Evolutionary conservation across 2,888 invertebrate genomes (phyloP).

Genomic region (Rhimphoctona megacephalus): DNA sequence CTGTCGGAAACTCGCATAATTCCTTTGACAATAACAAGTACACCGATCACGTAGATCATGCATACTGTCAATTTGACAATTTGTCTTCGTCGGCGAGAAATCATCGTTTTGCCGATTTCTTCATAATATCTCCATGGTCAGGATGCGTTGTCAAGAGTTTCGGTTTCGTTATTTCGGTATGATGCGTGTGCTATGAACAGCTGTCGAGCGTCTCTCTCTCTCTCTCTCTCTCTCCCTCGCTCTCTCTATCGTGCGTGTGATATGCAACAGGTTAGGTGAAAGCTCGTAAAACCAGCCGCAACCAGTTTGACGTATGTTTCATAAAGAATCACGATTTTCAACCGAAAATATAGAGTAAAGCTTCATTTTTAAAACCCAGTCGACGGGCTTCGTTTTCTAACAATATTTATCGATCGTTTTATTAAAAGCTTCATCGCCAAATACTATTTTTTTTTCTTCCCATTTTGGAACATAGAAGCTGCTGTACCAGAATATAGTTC

Average conservation of each 20-base stretch:
- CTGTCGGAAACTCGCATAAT: constrained; percentile 67
- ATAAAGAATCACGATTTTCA: not conserved
- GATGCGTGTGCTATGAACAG: not conserved
- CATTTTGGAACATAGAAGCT: not conserved
- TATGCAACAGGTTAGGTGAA: constrained; percentile 56
- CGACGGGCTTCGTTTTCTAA: not conserved
- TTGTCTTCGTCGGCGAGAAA: constrained; percentile 70
- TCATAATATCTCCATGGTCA: constrained; percentile 40
- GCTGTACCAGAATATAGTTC: not conserved
- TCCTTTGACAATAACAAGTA: constrained; percentile 72
- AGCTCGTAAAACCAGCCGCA: constrained; percentile 18
- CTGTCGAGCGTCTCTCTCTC: constrained; percentile 35
- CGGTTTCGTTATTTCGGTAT: not conserved
- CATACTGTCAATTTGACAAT: constrained; percentile 70
- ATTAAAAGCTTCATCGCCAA: too few relatives aligned
- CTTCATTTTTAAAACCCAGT: not conserved
- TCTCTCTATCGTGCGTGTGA: not conserved
- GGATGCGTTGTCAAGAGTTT: not conserved
- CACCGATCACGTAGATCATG: constrained; percentile 70
- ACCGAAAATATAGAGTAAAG: not conserved
- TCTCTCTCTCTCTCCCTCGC: not conserved
- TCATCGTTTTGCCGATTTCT: constrained; percentile 67
- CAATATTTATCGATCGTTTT: not conserved
- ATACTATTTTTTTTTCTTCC: not conserved
- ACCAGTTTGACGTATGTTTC: not conserved